phyloP scores from a whole-genome alignment of 2,113 vertebrate genomes.

The Pituophis catenifer region DNA sequence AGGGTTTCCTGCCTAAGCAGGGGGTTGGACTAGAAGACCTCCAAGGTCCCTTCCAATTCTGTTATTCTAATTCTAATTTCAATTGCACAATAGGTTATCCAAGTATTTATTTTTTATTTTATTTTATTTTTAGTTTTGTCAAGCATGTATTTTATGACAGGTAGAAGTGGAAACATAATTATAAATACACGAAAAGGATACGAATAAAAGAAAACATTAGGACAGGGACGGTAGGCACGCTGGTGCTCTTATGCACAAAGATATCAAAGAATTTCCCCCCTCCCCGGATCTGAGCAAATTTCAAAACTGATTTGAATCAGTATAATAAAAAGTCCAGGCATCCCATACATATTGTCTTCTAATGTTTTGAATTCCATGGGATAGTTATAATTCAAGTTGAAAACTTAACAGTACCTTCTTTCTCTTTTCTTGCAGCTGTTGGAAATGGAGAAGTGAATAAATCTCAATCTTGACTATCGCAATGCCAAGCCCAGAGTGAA shows the following conservation, averaged over 20 bases:
- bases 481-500: neutral
- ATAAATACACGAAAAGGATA: no score
- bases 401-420: accelerated
- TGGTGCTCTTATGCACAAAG: neutral
- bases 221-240: no score
- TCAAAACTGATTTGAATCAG: neutral
- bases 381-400: neutral
- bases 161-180: no score
- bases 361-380: neutral
- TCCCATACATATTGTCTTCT: neutral
- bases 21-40: no score
- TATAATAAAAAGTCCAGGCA: neutral
- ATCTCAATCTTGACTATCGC: neutral
- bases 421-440: neutral
- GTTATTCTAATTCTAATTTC: no score
- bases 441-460: neutral
- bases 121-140: no score
- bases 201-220: no score
- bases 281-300: neutral
- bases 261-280: neutral
- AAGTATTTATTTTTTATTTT: neutral
- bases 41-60: no score
- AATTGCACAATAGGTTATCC: neutral
- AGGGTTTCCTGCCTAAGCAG: no score
- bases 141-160: no score